phyloP scores from a whole-genome alignment of 2,113 vertebrate genomes.

The Danionella cerebrum region DNA sequence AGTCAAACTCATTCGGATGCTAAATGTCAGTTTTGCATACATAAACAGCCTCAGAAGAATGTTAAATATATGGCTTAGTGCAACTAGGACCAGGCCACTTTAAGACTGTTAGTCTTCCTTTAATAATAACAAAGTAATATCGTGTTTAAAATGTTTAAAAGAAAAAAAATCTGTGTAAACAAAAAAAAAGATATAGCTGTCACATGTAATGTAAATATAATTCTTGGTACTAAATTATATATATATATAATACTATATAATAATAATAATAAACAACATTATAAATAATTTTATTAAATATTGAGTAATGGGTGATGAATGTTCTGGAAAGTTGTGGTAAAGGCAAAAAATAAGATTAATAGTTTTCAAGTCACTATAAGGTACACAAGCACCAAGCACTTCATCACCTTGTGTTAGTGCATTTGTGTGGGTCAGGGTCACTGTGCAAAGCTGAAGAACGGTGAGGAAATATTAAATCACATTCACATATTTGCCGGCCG shows the following conservation, averaged over 20 bases:
- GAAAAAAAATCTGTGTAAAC: too few species aligned
- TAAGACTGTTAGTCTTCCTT: neutral
- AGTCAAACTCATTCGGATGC: constrained; percentile 3
- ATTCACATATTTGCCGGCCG: too few species aligned
- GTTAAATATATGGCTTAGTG: neutral
- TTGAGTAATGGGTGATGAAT: neutral
- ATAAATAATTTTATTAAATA: too few species aligned
- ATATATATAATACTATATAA: too few species aligned
- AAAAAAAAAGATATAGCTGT: too few species aligned
- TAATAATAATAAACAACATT: too few species aligned
- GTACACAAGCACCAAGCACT: neutral
- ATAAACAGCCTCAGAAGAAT: neutral
- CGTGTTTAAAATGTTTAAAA: too few species aligned
- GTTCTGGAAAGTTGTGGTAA: neutral
- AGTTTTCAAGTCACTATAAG: neutral
- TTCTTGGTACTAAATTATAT: too few species aligned
- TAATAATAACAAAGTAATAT: neutral
- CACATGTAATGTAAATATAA: too few species aligned
- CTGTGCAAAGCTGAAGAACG: neutral
- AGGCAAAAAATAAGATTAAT: neutral
- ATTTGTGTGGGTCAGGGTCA: neutral
- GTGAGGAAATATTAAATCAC: neutral
- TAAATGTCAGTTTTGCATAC: constrained; percentile 11
- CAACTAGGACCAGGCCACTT: neutral
- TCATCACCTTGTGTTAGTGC: neutral